Base-by-base conservation (phyloP, 2,797 vertebrate genomes). In the Halcyon leucocephala region DNA sequence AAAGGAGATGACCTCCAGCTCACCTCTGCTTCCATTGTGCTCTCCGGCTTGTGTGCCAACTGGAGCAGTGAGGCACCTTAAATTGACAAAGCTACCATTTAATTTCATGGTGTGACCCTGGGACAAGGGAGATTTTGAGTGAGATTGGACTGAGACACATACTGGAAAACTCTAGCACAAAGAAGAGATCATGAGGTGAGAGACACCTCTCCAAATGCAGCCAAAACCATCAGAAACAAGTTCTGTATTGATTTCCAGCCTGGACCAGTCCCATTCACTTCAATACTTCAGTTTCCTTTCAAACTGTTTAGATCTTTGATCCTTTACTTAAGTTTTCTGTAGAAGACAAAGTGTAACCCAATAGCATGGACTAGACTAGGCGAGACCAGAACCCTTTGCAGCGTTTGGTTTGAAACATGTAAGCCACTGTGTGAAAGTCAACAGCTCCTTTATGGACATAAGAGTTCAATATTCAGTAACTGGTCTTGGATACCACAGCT, bases 1-100 rank as follows among this genome's bases (percentile, higher is more conserved):
- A 58, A 86, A 86, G 31, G 55, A 66, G 70, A 61, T 71, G 86
- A 87, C 76, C 69, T 95, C 65, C 39, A 33, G 65, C 92, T 94
- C 90, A 92, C 84, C 90, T 70, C 48, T 1, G n/a, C 72, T n/a
- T 73, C 71, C 71, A 44, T 48, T 42, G 20, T 54, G 64, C 52
- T 89, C 69, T 74, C 16, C 37, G 51, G 39, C 33, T 65, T 8
- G 13, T 46, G 52, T 65, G 71, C 80, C 85, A 88, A 3, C 51
- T 33, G 46, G 79, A 66, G 72, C 73, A 93, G 49, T 1, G 6
- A 39, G 48, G 62, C 74, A 84, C 66, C 72, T 91, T 21, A 16
- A 19, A 6, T 3, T 33, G 85, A 58, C 76, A 76, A 26, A 33
- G 66, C 16, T 35, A 31, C 61, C 6, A 1, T 37, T 88, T 58